Evolutionary conservation across 2,888 invertebrate species (phyloP).

Genomic region (Helleia helle): DNA sequence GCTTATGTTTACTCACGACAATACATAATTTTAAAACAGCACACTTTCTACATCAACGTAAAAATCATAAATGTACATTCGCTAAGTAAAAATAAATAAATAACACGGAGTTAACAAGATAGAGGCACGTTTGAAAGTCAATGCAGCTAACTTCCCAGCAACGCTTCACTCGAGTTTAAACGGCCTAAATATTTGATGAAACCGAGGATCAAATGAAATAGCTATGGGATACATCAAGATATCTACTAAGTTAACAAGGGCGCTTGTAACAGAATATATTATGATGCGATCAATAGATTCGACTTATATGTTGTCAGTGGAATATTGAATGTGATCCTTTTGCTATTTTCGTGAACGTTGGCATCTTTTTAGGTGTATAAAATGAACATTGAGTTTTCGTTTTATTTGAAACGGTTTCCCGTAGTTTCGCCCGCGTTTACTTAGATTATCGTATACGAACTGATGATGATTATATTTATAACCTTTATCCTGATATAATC

Average conservation of each 20-base stretch:
- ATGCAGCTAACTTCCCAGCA: conserved; percentile 34
- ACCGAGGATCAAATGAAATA: conserved; percentile 63
- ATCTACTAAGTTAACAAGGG: conserved; percentile 57
- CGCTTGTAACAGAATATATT: conserved; percentile 59
- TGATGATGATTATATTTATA: too few relatives aligned
- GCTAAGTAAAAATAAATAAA: conserved; percentile 25
- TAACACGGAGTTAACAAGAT: conserved; percentile 23
- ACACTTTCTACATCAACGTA: conserved; percentile 10
- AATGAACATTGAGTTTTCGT: too few relatives aligned
- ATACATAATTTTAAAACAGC: too few relatives aligned
- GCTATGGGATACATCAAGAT: conserved; percentile 44
- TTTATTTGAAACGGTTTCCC: background rate
- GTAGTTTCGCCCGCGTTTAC: too few relatives aligned
- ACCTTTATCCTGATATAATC: too few relatives aligned
- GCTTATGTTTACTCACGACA: too few relatives aligned
- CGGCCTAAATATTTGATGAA: conserved; percentile 67
- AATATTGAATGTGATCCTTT: conserved; percentile 2
- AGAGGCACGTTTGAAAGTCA: conserved; percentile 38
- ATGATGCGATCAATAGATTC: conserved; percentile 49
- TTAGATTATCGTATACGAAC: too few relatives aligned
- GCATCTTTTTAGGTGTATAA: too few relatives aligned
- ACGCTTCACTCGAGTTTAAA: conserved; percentile 58
- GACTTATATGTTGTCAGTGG: conserved; percentile 22
- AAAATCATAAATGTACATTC: conserved; percentile 12
- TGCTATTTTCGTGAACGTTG: background rate